Percentiles rank a stretch among this genome's conserved stretches.
These are phyloP conservation scores for Chrosomus eos DNA, from an alignment of 2,797 vertebrate species.

Conservation along the genomic window DNA sequence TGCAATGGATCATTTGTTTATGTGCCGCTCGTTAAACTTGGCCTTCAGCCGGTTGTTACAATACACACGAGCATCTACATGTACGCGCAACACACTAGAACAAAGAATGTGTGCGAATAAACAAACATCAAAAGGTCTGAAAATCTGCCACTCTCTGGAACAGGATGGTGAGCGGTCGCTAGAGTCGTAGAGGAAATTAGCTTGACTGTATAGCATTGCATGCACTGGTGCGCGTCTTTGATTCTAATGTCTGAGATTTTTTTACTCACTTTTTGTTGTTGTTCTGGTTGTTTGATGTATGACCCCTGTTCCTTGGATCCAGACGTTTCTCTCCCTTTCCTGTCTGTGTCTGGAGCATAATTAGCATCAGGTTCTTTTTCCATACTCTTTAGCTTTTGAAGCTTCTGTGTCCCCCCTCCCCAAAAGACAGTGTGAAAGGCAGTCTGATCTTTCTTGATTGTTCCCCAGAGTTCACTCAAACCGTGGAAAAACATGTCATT, in stretches of 20 bases:
- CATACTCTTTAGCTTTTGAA: slow-evolving; percentile 54
- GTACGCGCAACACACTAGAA: slow-evolving; percentile 31
- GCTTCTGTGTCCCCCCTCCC: slow-evolving; percentile 8
- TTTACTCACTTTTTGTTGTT: slow-evolving; percentile 20
- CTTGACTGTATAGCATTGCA: slow-evolving; percentile 17
- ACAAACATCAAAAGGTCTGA: slow-evolving; percentile 51
- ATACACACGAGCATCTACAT: slow-evolving; percentile 38
- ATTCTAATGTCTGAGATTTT: slow-evolving; percentile 47
- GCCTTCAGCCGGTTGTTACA: slow-evolving; percentile 45
- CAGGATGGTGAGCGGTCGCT: slow-evolving; percentile 17
- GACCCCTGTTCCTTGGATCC: slow-evolving; percentile 48
- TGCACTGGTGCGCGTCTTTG: slow-evolving; percentile 28
- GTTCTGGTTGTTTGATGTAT: slow-evolving; percentile 56
- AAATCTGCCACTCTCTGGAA: slow-evolving; percentile 51
- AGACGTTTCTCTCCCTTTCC: slow-evolving; percentile 52
- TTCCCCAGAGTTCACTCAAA: slow-evolving; percentile 52
- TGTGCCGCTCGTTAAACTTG: slow-evolving; percentile 36
- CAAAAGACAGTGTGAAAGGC: slow-evolving; percentile 47
- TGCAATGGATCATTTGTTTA: slow-evolving; percentile 44
- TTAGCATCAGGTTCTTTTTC: slow-evolving; percentile 61
- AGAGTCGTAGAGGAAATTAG: slow-evolving; percentile 44
- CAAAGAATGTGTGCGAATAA: slow-evolving; percentile 41
- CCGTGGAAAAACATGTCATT: slow-evolving; percentile 55
- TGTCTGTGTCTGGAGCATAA: slow-evolving; percentile 59
- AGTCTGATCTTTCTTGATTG: slow-evolving; percentile 55